Conservation (phyloP, 2,113 vertebrate genomes). For the Emydocephalus ijimae region DNA sequence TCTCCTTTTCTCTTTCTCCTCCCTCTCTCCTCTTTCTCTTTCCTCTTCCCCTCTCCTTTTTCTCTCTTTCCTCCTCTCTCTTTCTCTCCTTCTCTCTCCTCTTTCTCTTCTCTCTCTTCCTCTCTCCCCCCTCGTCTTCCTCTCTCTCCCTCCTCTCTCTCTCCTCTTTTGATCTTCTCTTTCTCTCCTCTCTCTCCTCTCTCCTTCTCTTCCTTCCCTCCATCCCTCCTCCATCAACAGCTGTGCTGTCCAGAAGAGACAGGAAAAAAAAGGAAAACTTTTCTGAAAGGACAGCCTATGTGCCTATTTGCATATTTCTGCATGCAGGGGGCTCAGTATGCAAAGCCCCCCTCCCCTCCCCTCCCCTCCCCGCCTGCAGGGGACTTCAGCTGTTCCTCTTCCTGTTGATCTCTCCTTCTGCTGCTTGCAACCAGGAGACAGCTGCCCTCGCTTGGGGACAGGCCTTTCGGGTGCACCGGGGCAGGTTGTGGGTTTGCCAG, state of each 20-base stretch:
- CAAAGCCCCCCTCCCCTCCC: not conserved
- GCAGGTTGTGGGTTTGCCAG: not conserved
- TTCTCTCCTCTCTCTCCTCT: no score
- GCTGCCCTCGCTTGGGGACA: not conserved
- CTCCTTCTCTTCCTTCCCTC: not conserved
- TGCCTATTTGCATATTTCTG: fast-evolving
- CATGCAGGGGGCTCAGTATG: fast-evolving
- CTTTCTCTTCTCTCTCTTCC: no score
- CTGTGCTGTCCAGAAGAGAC: not conserved
- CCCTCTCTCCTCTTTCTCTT: no score
- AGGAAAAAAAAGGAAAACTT: not conserved
- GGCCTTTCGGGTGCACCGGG: not conserved
- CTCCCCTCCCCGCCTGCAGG: no score
- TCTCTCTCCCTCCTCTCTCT: no score
- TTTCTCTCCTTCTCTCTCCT: no score
- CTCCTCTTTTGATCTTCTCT: no score
- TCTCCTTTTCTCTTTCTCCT: no score
- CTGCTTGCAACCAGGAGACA: not conserved
- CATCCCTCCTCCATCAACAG: not conserved
- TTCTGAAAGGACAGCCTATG: not conserved
- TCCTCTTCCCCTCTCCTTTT: no score
- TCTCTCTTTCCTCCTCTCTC: no score
- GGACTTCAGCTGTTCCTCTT: not conserved
- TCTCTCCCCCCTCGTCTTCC: no score
- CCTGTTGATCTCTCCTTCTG: not conserved